phyloP scores from a whole-genome alignment of 2,797 vertebrate genomes.

The Lepus oiostolus region DNA sequence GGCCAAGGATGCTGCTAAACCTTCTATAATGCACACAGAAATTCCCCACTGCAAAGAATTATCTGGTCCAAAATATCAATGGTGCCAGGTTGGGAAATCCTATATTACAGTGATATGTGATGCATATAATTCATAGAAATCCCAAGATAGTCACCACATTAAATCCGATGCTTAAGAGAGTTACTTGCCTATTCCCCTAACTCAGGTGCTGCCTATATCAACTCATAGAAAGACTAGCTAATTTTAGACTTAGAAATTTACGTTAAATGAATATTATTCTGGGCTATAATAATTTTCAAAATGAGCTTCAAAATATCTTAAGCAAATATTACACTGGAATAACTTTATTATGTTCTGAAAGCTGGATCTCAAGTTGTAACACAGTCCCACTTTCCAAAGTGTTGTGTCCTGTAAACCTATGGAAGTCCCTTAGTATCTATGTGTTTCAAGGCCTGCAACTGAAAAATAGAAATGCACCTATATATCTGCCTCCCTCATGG shows the following conservation, averaged over 20 bases:
- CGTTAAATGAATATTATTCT: constrained; percentile 6
- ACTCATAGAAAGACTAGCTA: neutral
- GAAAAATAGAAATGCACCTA: neutral
- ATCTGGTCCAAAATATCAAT: neutral
- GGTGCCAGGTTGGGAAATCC: neutral
- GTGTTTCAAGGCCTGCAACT: neutral
- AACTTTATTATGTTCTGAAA: constrained; percentile 7
- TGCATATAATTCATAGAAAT: neutral
- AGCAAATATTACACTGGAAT: constrained; percentile 12
- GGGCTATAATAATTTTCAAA: neutral
- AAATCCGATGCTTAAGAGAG: neutral
- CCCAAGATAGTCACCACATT: neutral
- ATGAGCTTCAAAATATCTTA: neutral
- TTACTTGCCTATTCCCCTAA: neutral
- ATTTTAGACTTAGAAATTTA: neutral
- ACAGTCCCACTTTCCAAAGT: neutral
- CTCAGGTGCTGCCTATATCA: rapidly evolving
- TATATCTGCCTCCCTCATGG: neutral
- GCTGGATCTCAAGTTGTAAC: neutral
- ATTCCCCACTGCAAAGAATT: neutral
- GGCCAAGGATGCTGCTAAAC: neutral
- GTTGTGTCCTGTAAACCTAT: neutral
- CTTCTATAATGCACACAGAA: neutral
- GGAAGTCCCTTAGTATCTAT: neutral
- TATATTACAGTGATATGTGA: neutral